Percentiles rank a stretch among this genome's conserved stretches.
phyloP scores from a whole-genome alignment of 2,113 vertebrate species.

The Pristiophorus japonicus region DNA sequence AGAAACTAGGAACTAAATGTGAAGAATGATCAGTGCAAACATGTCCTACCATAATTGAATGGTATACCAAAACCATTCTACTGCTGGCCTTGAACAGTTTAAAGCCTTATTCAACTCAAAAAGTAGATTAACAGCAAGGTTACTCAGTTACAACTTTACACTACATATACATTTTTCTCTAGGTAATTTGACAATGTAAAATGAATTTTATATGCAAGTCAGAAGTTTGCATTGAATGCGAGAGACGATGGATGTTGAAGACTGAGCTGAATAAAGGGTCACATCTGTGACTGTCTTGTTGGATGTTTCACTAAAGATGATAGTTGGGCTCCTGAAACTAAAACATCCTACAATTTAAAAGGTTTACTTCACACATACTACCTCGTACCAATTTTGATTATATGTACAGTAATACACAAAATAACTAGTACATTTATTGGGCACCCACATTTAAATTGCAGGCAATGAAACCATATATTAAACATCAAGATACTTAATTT shows the following conservation, averaged over 20 bases:
- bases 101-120: neutral
- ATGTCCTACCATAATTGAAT: neutral
- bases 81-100: neutral
- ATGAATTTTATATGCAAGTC: neutral
- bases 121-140: neutral
- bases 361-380: neutral
- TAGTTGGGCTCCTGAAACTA: neutral
- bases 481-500: neutral
- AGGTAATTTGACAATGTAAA: no score
- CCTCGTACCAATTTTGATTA: neutral
- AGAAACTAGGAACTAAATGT: neutral
- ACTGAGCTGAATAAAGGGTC: neutral
- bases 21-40: neutral
- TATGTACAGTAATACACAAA: neutral
- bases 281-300: neutral
- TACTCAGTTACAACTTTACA: neutral
- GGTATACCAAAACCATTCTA: neutral
- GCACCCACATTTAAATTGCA: neutral
- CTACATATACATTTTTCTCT: neutral
- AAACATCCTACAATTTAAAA: neutral
- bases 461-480: neutral
- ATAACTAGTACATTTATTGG: neutral
- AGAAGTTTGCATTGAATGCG: conserved; percentile 6
- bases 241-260: neutral
- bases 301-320: neutral